Evolutionary conservation across 2,888 invertebrate genomes (phyloP).

Genomic region (Hydraecia micacea): DNA sequence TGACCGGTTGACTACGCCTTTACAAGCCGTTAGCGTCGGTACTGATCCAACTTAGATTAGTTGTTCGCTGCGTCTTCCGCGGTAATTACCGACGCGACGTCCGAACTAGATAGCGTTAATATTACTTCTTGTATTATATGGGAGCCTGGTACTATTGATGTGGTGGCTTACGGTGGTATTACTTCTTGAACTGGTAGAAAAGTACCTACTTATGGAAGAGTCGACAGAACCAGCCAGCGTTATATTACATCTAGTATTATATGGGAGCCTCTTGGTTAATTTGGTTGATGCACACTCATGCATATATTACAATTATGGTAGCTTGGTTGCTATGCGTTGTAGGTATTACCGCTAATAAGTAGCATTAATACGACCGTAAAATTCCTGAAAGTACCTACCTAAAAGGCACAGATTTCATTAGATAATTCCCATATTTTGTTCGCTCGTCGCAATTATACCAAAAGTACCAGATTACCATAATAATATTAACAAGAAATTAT

Average conservation of each 20-base stretch:
- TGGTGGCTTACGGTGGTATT: not conserved
- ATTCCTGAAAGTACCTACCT: too few species aligned
- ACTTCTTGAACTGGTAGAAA: not conserved
- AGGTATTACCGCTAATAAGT: too few species aligned
- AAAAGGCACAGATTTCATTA: too few species aligned
- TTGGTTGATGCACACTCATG: too few species aligned
- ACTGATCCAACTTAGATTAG: constrained; percentile 81
- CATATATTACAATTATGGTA: too few species aligned
- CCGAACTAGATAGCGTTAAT: constrained; percentile 56
- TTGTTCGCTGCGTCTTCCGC: constrained; percentile 73
- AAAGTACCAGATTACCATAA: too few species aligned
- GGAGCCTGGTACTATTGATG: constrained; percentile 1
- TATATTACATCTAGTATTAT: not conserved
- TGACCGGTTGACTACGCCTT: constrained; percentile 39
- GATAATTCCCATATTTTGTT: too few species aligned
- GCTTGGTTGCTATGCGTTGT: too few species aligned
- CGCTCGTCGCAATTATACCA: too few species aligned
- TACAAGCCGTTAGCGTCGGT: constrained; percentile 63
- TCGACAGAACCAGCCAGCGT: not conserved
- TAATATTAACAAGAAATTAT: too few species aligned
- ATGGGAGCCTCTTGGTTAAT: too few species aligned
- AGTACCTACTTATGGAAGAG: not conserved
- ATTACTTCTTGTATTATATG: constrained; percentile 29
- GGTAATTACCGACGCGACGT: constrained; percentile 74
- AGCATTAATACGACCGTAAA: too few species aligned